These are phyloP conservation scores for Austrolebias charrua DNA, from an alignment of 2,797 vertebrate species.

Conservation along the genomic window DNA sequence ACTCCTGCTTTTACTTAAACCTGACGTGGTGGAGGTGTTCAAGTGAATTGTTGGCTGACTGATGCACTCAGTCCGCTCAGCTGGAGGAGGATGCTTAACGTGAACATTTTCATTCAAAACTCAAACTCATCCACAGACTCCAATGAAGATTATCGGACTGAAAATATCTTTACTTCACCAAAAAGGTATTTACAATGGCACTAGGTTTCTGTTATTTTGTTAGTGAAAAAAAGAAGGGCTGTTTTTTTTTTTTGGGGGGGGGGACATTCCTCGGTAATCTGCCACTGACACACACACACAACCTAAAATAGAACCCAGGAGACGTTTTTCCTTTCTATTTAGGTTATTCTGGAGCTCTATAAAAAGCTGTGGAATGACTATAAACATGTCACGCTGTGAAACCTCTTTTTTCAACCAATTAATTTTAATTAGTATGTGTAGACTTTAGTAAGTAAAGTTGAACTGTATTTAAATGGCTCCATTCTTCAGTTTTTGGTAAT, in stretches of 20 bases:
- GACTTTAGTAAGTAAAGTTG: background rate
- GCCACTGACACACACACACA: constrained; percentile 64
- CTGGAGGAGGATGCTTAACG: constrained; percentile 26
- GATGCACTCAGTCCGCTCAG: constrained; percentile 7
- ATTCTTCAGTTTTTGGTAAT: background rate
- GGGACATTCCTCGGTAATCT: constrained; percentile 70
- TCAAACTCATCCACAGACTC: constrained; percentile 38
- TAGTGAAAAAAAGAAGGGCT: constrained; percentile 40
- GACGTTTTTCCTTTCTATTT: constrained; percentile 65
- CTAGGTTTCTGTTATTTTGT: constrained; percentile 59
- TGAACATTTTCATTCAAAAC: constrained; percentile 26
- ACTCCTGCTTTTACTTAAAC: constrained; percentile 17
- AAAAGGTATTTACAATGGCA: constrained; percentile 56
- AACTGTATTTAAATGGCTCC: constrained; percentile 12
- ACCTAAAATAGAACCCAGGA: constrained; percentile 75
- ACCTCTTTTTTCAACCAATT: constrained; percentile 28
- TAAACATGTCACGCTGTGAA: constrained; percentile 33
- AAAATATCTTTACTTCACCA: constrained; percentile 56
- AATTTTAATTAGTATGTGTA: constrained; percentile 31
- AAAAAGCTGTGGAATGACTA: constrained; percentile 62
- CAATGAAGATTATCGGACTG: constrained; percentile 37
- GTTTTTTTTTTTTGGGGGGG: constrained; percentile 46
- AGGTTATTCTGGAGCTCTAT: constrained; percentile 59
- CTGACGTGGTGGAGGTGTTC: constrained; percentile 36
- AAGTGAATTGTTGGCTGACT: constrained; percentile 32